Conservation (phyloP, 2,113 vertebrate genomes). For the Drymodes brunneopygia region DNA sequence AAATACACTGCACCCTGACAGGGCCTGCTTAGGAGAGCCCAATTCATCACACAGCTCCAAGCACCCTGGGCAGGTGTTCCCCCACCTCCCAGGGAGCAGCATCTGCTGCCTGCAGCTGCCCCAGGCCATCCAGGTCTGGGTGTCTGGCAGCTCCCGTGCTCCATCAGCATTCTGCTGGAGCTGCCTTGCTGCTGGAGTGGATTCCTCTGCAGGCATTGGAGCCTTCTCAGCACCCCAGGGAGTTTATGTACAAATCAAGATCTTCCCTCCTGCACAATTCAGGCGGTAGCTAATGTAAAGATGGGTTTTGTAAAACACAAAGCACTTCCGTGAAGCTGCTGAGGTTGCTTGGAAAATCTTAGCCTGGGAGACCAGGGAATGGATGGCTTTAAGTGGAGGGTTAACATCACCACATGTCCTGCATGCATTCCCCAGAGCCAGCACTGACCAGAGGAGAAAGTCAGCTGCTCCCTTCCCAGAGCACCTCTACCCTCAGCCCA, state of each 20-base stretch:
- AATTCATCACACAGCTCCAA: not conserved
- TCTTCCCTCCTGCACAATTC: not conserved
- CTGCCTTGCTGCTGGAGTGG: not conserved
- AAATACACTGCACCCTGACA: not conserved
- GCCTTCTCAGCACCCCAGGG: not conserved
- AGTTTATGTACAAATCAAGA: not conserved
- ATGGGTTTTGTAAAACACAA: not conserved
- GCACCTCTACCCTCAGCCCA: not conserved
- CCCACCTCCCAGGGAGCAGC: not conserved
- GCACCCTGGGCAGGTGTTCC: not conserved
- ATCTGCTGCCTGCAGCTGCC: not conserved
- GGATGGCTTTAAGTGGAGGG: not conserved
- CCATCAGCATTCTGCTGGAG: not conserved
- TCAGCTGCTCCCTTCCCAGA: not conserved
- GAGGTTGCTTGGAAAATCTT: not conserved
- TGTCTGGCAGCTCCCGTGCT: not conserved
- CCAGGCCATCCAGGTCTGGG: not conserved
- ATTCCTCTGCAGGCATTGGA: not conserved
- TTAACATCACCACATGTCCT: not conserved
- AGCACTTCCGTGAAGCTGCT: not conserved
- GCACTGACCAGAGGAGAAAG: not conserved
- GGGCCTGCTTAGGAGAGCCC: not conserved
- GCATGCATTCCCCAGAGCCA: not conserved
- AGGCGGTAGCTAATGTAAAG: not conserved
- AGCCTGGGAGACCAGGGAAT: not conserved